Evolutionary conservation across 2,888 invertebrate species (phyloP).

Genomic region (Diplolepis rosae): DNA sequence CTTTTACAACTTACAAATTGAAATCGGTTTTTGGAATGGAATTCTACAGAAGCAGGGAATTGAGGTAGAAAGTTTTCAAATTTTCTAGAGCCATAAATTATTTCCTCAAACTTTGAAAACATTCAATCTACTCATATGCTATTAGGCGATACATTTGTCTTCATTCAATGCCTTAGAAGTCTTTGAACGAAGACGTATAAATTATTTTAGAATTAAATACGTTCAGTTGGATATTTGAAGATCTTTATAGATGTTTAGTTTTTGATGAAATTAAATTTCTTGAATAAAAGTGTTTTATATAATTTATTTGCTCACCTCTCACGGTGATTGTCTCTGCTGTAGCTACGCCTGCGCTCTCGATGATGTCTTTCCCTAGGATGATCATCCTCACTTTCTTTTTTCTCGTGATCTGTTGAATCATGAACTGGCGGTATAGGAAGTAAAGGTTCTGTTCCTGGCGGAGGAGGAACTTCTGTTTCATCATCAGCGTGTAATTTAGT

Average conservation of each 20-base stretch:
- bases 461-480: constrained; percentile 68
- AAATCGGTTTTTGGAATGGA: constrained; percentile 1
- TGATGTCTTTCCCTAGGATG: constrained; percentile 63
- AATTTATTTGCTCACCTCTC: constrained; percentile 62
- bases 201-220: too few relatives aligned
- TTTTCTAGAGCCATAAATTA: neutral
- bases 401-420: constrained; percentile 54
- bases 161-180: neutral
- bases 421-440: constrained; percentile 63
- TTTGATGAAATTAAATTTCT: neutral
- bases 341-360: constrained; percentile 67
- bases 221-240: too few relatives aligned
- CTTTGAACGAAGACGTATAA: neutral
- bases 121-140: neutral
- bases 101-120: neutral
- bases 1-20: neutral
- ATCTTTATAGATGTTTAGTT: neutral
- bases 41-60: constrained; percentile 6
- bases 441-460: constrained; percentile 70
- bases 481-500: constrained; percentile 62
- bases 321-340: constrained; percentile 68
- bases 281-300: neutral
- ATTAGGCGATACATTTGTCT: neutral
- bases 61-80: neutral
- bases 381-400: constrained; percentile 62